These are phyloP conservation scores for Periophthalmus modestus DNA, from an alignment of 2,113 vertebrate species.

Conservation along the genomic window DNA sequence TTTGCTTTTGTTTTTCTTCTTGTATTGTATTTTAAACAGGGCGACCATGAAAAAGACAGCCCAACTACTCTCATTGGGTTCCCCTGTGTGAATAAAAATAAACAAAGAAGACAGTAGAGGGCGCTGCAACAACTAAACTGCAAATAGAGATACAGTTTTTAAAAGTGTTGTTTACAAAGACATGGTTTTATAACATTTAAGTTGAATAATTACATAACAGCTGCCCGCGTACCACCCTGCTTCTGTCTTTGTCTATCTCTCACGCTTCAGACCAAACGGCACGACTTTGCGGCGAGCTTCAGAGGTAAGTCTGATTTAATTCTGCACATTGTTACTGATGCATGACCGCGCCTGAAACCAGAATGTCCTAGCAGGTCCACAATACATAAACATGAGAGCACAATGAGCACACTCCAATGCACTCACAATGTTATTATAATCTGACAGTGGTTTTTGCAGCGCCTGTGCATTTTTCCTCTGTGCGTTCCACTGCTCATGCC, in stretches of 20 bases:
- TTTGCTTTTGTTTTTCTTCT: too few relatives aligned
- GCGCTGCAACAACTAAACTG: too few relatives aligned
- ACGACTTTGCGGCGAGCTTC: conserved; percentile 52
- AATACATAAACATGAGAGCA: conserved; percentile 61
- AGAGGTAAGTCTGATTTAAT: conserved; percentile 61
- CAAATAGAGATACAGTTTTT: too few relatives aligned
- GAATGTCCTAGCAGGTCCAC: conserved; percentile 32
- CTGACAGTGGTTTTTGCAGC: conserved; percentile 22
- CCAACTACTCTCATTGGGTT: too few relatives aligned
- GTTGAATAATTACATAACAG: not conserved
- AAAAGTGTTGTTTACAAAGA: too few relatives aligned
- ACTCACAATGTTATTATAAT: conserved; percentile 31
- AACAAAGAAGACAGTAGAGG: too few relatives aligned
- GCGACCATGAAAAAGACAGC: too few relatives aligned
- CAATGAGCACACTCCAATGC: conserved; percentile 28
- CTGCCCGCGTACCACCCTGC: not conserved
- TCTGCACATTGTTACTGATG: conserved; percentile 62
- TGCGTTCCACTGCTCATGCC: not conserved
- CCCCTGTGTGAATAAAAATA: too few relatives aligned
- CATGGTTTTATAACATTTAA: too few relatives aligned
- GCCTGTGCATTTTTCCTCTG: conserved; percentile 4
- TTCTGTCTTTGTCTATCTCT: not conserved
- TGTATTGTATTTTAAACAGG: too few relatives aligned
- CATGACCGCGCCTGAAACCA: conserved; percentile 47
- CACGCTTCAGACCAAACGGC: conserved; percentile 41